phyloP scores from a whole-genome alignment of 2,113 vertebrate genomes.

The Solea senegalensis region DNA sequence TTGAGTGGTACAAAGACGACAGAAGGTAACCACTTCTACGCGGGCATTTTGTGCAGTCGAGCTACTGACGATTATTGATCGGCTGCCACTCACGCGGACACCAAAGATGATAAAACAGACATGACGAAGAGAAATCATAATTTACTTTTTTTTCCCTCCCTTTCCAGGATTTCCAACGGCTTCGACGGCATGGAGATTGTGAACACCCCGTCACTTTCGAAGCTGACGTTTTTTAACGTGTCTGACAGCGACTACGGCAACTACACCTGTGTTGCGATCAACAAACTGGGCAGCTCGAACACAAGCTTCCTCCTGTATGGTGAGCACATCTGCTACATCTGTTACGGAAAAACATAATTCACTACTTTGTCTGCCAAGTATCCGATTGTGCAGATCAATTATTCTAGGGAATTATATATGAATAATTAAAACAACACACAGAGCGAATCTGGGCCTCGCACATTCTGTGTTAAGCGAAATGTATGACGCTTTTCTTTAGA shows the following conservation, averaged over 20 bases:
- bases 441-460: background rate
- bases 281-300: slow-evolving; percentile 92
- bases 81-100: background rate
- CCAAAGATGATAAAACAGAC: background rate
- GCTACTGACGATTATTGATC: slow-evolving; percentile 2
- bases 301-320: slow-evolving; percentile 93
- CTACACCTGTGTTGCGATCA: slow-evolving; percentile 95
- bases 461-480: too few relatives aligned
- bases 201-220: slow-evolving; percentile 87
- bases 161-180: slow-evolving; percentile 86
- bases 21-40: slow-evolving; percentile 82
- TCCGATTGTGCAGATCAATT: background rate
- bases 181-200: slow-evolving; percentile 91
- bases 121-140: background rate
- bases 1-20: slow-evolving; percentile 97
- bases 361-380: too few relatives aligned
- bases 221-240: slow-evolving; percentile 94
- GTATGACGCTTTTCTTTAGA: background rate
- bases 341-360: too few relatives aligned
- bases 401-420: background rate
- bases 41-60: background rate
- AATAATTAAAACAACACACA: background rate
- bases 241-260: slow-evolving; percentile 95
- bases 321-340: slow-evolving; percentile 74
- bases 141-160: background rate